Evolutionary conservation across 2,113 vertebrate species (phyloP).

Genomic region (Ochotona princeps): DNA sequence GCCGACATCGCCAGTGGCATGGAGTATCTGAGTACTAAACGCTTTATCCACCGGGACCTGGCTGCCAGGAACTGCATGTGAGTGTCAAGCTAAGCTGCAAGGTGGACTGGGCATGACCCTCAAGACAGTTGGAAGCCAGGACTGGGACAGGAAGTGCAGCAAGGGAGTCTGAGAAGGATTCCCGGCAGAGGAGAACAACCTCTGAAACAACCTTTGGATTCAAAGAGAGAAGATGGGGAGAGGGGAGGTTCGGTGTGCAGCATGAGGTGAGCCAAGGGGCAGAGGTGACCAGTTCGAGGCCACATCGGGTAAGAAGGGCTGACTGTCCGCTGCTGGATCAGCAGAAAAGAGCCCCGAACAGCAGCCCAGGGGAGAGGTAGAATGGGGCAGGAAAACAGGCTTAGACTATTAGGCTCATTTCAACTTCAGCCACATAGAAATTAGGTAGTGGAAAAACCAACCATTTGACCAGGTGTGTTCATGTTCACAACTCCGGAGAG

Average conservation of each 20-base stretch:
- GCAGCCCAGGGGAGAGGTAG: neutral
- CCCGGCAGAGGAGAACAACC: neutral
- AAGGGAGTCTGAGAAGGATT: neutral
- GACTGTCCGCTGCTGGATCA: neutral
- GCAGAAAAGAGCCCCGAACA: neutral
- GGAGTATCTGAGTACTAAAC: constrained; percentile 94
- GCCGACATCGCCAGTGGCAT: constrained; percentile 94
- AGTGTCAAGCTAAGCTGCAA: constrained; percentile 64
- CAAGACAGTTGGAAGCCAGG: neutral
- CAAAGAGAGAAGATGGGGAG: neutral
- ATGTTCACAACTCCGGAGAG: neutral
- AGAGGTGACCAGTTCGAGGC: neutral
- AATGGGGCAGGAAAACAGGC: neutral
- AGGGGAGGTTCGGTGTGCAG: neutral
- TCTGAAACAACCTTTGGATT: neutral
- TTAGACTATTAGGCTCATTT: neutral
- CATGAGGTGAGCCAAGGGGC: neutral
- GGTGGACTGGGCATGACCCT: neutral
- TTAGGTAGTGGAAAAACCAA: neutral
- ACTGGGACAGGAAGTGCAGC: neutral
- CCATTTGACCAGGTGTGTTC: neutral
- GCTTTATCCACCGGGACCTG: constrained; percentile 94
- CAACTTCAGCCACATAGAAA: neutral
- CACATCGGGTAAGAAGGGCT: neutral
- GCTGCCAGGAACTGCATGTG: constrained; percentile 97